A percentile compares a stretch with the other conserved stretches of the same genome.
Conservation (phyloP, 2,888 invertebrate species). For the Troglohyphantes excavatus region DNA sequence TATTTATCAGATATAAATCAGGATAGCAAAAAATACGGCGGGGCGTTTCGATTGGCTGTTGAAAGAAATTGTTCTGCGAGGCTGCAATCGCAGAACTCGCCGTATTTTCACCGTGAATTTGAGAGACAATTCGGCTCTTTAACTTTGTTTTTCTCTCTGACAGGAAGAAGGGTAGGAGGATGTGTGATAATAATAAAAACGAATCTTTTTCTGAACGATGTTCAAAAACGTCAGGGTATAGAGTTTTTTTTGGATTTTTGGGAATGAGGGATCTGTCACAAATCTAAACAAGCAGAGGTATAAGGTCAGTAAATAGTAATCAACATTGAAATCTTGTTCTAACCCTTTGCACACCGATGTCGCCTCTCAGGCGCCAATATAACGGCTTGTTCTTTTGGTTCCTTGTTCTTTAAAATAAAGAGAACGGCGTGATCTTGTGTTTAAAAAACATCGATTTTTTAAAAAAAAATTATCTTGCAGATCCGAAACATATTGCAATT, state of each 20-base stretch:
- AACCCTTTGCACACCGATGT: too few relatives aligned
- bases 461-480: too few relatives aligned
- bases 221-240: conserved; percentile 4
- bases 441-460: too few relatives aligned
- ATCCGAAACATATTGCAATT: too few relatives aligned
- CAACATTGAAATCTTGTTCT: too few relatives aligned
- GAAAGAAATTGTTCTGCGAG: conserved; percentile 47
- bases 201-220: not conserved
- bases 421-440: too few relatives aligned
- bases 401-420: too few relatives aligned
- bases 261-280: not conserved
- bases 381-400: too few relatives aligned
- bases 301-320: not conserved
- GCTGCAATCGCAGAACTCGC: conserved; percentile 22
- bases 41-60: not conserved
- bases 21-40: conserved; percentile 21
- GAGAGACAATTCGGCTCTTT: conserved; percentile 42
- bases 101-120: conserved; percentile 50
- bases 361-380: too few relatives aligned
- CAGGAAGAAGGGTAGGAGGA: conserved; percentile 42
- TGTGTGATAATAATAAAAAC: conserved; percentile 47
- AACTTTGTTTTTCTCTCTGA: conserved; percentile 45
- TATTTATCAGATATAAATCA: conserved; percentile 54
- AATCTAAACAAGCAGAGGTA: not conserved
- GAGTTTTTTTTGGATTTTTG: conserved; percentile 18